Evolutionary conservation across 1,140 invertebrate genomes (phyloP), one percentile per base, ranked within the genome.

Genomic region (Dolichoris vasculosae): DNA sequence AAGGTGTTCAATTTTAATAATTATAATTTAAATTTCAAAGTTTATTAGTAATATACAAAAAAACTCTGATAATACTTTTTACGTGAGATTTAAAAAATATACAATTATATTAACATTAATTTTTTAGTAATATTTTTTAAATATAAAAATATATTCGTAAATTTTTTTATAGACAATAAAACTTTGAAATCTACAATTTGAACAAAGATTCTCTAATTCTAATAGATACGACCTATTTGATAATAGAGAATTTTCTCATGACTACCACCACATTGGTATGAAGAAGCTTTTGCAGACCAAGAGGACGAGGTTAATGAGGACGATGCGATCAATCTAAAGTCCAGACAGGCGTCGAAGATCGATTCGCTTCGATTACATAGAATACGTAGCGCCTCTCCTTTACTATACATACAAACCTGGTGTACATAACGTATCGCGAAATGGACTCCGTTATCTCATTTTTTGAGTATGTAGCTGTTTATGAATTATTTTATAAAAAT

Each of bases 281-380:
- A 79, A 43, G 35, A 38, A 67, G 78, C 43, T 40, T 80, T 67
- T 81, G 67, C 32, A 85, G 82, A 32, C 76, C 51, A 20, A 71
- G 13, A 71, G 3, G 67, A 71, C 15, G 9, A 71, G 38, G 6
- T 81, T n/a, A 59, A 79, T 73, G 73, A 51, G 35, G 59, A 46
- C 51, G 79, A 30, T 4, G 51, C 73, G 63, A 83, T 83, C 73
- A 83, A 83, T 83, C 82, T 77, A 77, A 77, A 67, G 71, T 17
- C 73, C 38, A 73, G 76, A 83, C 73, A 81, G 82, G 79, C 38
- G 79, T 85, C 83, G 75, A 86, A 86, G 84, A 87, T 88, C 82
- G 87, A 77, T 83, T 83, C 71, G 71, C 73, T 40, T 75, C 73
- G 30, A 83, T 83, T 83, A 71, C 69, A 59, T n/a, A 40, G 20